Evolutionary conservation across 2,888 invertebrate species (phyloP), one percentile per base, ranked within the genome.

Genomic region (Lepidochitona cinerea): DNA sequence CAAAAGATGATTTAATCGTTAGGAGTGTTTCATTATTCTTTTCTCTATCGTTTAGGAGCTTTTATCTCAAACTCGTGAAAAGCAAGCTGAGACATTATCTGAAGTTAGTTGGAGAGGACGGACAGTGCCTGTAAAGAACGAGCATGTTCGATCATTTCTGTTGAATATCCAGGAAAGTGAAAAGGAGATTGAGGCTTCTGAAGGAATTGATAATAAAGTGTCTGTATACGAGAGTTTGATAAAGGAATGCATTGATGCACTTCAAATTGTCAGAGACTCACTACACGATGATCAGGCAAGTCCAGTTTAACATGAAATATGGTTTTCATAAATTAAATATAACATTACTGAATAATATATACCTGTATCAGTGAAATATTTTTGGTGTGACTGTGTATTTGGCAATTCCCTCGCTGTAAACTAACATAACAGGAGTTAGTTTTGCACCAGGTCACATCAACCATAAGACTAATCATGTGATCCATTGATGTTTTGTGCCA

Each of bases 191-290:
- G 82, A 83, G 49, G 77, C 84, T 35, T 88, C 91, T 6, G 85
- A 88, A 37, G 88, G 87, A 67, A 79, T 87, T 53, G 90, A 91
- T 54, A 90, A 94, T 52, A 95, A 95, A 90, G 95, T 97, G 78
- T 95, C 96, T 82, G 93, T 97, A 72, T 93, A 97, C 72, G 98
- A 99, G 89, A 96, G 96, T 87, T 94, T 96, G 78, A 92, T 98
- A 53, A 96, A 98, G 93, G 97, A 98, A 88, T 96, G 97, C 90
- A 96, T 98, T 86, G 98, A 98, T 90, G 96, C 97, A 72, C 95
- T 98, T 80, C 94, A 96, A 71, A 93, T 95, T 0, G 93, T 97
- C 53, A 94, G 95, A 78, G 97, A 97, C 79, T 94, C 95, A 71
- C 83, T 91, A 36, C 87, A 87, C 69, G 89, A 88, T 68, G 92